phyloP scores from a whole-genome alignment of 2,888 invertebrate species.

The Folsomia candida region DNA sequence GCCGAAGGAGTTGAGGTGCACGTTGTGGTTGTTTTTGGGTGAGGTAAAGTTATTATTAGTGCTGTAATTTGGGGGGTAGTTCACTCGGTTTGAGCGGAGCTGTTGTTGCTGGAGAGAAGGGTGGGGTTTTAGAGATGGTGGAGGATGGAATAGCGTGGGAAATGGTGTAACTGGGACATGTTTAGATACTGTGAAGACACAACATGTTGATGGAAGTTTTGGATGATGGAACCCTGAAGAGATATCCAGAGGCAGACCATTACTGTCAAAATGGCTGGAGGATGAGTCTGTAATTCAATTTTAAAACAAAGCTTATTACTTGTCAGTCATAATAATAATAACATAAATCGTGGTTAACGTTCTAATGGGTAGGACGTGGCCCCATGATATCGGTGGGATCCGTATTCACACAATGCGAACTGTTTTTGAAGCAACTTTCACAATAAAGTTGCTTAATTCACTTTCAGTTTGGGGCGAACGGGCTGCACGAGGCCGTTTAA shows the following conservation, averaged over 20 bases:
- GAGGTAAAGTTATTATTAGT: not conserved
- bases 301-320: too few relatives aligned
- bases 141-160: not conserved
- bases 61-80: not conserved
- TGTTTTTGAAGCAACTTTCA: too few relatives aligned
- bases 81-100: not conserved
- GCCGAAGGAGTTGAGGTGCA: slow-evolving; percentile 13
- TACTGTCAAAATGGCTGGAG: slow-evolving; percentile 28
- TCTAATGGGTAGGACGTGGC: too few relatives aligned
- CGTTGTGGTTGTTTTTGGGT: slow-evolving; percentile 3
- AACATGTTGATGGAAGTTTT: slow-evolving; percentile 46
- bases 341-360: too few relatives aligned
- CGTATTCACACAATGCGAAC: too few relatives aligned
- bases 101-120: slow-evolving; percentile 1
- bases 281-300: slow-evolving; percentile 18
- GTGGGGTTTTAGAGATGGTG: not conserved
- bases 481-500: too few relatives aligned
- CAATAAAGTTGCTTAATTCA: too few relatives aligned
- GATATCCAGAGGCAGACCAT: slow-evolving; percentile 28
- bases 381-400: too few relatives aligned
- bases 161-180: not conserved
- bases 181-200: slow-evolving; percentile 31
- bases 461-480: too few relatives aligned
- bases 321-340: too few relatives aligned
- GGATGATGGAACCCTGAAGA: slow-evolving; percentile 19